A percentile compares a stretch with the other conserved stretches of the same genome.
Conservation (phyloP, 2,113 vertebrate species). For the Pangasianodon hypophthalmus region DNA sequence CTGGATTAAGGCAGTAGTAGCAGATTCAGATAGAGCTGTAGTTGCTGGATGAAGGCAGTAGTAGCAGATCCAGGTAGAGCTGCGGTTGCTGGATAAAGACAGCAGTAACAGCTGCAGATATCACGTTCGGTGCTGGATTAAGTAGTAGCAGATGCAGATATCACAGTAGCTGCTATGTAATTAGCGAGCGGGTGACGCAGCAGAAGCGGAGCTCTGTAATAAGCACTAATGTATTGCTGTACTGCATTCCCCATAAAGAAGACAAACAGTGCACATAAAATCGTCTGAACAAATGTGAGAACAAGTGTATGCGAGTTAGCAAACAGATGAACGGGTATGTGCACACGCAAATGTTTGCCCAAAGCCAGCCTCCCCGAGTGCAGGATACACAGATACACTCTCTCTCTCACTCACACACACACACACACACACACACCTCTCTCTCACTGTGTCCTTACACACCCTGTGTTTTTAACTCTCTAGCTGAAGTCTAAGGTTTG, state of each 20-base stretch:
- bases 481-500: not conserved
- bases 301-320: not conserved
- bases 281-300: not conserved
- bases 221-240: conserved; percentile 7
- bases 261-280: conserved; percentile 2
- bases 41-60: too few species aligned
- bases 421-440: not conserved
- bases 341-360: not conserved
- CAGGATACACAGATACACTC: not conserved
- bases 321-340: not conserved
- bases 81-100: not conserved
- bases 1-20: not conserved
- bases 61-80: too few species aligned
- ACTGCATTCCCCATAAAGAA: not conserved
- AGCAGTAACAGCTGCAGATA: too few species aligned
- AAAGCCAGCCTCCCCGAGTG: not conserved
- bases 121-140: not conserved
- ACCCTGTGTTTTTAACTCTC: not conserved
- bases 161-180: not conserved
- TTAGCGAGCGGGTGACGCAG: not conserved
- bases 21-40: not conserved
- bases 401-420: not conserved
- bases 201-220: not conserved
- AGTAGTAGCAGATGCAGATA: not conserved
- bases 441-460: not conserved